Evolutionary conservation across 1,140 invertebrate genomes (phyloP), one percentile per base, ranked within the genome.

Genomic region (Calycopis cecrops): DNA sequence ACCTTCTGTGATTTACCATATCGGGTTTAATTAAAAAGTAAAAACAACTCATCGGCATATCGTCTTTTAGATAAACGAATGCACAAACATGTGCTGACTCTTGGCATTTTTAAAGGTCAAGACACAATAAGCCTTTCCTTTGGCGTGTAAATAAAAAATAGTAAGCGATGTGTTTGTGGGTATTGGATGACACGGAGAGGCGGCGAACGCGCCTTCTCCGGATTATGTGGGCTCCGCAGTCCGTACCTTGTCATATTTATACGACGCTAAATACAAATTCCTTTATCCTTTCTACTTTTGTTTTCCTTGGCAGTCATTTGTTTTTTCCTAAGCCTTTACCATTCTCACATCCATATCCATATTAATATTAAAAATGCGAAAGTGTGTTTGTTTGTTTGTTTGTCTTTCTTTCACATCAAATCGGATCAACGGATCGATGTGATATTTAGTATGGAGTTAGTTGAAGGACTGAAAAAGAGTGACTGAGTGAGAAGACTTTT

Each of bases 101-200:
- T 44, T 44, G 40, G 40, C 40, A 44, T 44, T 44, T 44, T 16
- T 9, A 44, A 44, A 44, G 40, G 40, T 44, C 40, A 44, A 44
- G 40, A 44, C 9, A 44, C 40, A 44, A 44, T 44, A 44, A 44
- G 40, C 16, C 40, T 44, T 44, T 17, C 40, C 40, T 44, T 9
- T 44, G 17, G 9, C 40, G 40, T 44, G 40, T 44, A 44, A 44
- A 44, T 44, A 44, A 44, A 44, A 44, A 44, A 14, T 18, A 44
- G 17, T 44, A 44, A 44, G 40, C 40, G 17, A 44, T 14, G 40
- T 9, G 17, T 44, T 28, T 37, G 35, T 9, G 1, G 9, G 9
- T 37, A 37, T 37, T 37, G 35, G 35, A 37, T 37, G 35, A 37
- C 35, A 9, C 35, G 4, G 40, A 44, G 14, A 44, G 40, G 40